Evolutionary conservation across 2,888 invertebrate species (phyloP), one percentile per base, ranked within the genome.

Genomic region (Microdon myrmicae): DNA sequence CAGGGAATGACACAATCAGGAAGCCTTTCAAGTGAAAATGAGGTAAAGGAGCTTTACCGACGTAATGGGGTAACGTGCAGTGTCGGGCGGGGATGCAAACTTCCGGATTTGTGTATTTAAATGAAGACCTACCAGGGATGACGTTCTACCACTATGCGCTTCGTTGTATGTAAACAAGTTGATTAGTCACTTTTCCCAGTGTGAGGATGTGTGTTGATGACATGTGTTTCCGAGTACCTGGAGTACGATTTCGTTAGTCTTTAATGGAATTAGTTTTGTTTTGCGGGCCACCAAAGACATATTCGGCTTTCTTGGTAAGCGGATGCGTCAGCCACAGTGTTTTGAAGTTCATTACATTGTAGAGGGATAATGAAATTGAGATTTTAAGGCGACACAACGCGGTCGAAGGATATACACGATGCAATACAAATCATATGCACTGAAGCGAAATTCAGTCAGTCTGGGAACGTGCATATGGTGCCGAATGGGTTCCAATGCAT

Each of bases 131-230:
- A 43, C 43, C 37, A 25, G 29, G 17, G 43, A n/a, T n/a, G n/a
- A n/a, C n/a, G n/a, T n/a, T n/a, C n/a, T n/a, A n/a, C n/a, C n/a
- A n/a, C n/a, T 41, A 35, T 43, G 43, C 45, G 39, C 14, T 44
- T 35, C 51, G 54, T 38, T 64, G 41, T 58, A 64, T 64, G 64
- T 53, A 64, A 64, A 64, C 58, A 64, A 39, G 45, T 58, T 64
- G 64, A 64, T 64, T 64, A 64, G 64, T 23, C 28, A 14, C 56
- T 28, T 44, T 35, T 44, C 49, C 39, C 39, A 31, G 25, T 44
- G 32, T 10, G 47, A 23, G 29, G 35, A 17, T 25, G 32, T 28
- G 43, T 17, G 54, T 14, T 26, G n/a, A 12, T 16, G 16, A 8
- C 10, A 22, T 16, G 9, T 17, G 22, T 10, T 29, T 22, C 26